These are phyloP conservation scores for Liopterus haemorrhoidalis DNA, from an alignment of 2,888 invertebrate species.

Conservation along the genomic window DNA sequence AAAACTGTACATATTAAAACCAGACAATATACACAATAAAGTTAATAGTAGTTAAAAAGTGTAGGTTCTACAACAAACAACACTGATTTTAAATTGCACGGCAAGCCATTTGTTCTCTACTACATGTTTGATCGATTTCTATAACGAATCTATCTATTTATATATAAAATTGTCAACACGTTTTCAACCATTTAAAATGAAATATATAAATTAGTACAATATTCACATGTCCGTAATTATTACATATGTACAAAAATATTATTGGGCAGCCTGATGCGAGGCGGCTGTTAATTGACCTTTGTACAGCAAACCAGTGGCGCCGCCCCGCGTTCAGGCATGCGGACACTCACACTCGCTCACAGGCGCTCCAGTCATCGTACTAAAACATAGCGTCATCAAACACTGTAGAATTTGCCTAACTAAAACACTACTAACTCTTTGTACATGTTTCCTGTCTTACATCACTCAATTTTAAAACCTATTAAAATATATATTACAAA, in stretches of 20 bases:
- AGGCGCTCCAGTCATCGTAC: conserved; percentile 2
- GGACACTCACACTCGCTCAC: not conserved
- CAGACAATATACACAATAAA: conserved; percentile 34
- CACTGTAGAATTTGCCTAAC: conserved; percentile 22
- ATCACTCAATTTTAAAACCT: conserved; percentile 11
- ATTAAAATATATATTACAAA: conserved; percentile 25
- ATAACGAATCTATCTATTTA: conserved; percentile 48
- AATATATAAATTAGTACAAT: conserved; percentile 47
- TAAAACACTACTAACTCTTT: conserved; percentile 16
- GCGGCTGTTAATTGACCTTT: conserved; percentile 49
- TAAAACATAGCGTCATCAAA: conserved; percentile 5
- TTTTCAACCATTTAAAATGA: conserved; percentile 47
- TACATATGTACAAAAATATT: conserved; percentile 55
- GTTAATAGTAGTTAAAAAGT: conserved; percentile 39
- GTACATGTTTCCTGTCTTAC: conserved; percentile 14
- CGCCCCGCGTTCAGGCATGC: conserved; percentile 28
- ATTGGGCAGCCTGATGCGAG: conserved; percentile 44
- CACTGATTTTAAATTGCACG: conserved; percentile 40
- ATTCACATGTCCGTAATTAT: conserved; percentile 45
- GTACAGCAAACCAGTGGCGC: conserved; percentile 45
- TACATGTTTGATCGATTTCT: conserved; percentile 44
- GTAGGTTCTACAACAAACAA: conserved; percentile 39
- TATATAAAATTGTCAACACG: conserved; percentile 46
- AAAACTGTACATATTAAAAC: conserved; percentile 37
- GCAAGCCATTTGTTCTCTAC: conserved; percentile 48